Evolutionary conservation across 37 sponge, comb jelly and placozoan species (phyloP).

Genomic region (Petrosia ficiformis): DNA sequence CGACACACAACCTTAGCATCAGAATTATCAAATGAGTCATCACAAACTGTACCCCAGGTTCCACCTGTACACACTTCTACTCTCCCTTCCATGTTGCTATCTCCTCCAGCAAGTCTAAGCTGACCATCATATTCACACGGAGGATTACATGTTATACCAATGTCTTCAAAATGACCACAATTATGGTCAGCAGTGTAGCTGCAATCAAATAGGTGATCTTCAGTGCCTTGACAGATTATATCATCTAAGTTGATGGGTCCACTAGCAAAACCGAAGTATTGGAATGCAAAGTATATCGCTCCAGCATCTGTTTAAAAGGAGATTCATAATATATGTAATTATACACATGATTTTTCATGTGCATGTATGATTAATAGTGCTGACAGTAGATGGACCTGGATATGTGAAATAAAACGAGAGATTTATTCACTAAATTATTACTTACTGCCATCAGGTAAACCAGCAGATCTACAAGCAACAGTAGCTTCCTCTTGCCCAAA

Average conservation of each 20-base stretch:
- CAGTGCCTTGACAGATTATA: neutral
- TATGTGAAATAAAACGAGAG: too few species aligned
- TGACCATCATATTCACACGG: neutral
- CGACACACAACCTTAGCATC: constrained; percentile 38
- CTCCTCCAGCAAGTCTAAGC: neutral
- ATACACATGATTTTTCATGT: too few species aligned
- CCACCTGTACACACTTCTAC: neutral
- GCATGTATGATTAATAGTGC: too few species aligned
- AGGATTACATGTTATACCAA: neutral
- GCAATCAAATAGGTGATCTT: neutral
- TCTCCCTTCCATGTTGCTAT: neutral
- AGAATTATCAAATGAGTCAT: neutral
- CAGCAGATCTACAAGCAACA: neutral
- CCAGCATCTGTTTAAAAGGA: neutral
- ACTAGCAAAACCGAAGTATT: neutral
- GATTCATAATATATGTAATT: too few species aligned
- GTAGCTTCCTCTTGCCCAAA: neutral
- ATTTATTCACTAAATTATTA: too few species aligned
- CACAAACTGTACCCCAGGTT: neutral
- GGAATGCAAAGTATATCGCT: neutral
- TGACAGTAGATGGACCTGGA: too few species aligned
- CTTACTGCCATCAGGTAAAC: too few species aligned
- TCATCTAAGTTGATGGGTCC: neutral
- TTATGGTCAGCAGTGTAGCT: neutral
- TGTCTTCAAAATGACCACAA: neutral